Percentiles rank a stretch among this genome's conserved stretches.
Conservation (phyloP, 2,888 invertebrate genomes). For the Hydriomena furcata region DNA sequence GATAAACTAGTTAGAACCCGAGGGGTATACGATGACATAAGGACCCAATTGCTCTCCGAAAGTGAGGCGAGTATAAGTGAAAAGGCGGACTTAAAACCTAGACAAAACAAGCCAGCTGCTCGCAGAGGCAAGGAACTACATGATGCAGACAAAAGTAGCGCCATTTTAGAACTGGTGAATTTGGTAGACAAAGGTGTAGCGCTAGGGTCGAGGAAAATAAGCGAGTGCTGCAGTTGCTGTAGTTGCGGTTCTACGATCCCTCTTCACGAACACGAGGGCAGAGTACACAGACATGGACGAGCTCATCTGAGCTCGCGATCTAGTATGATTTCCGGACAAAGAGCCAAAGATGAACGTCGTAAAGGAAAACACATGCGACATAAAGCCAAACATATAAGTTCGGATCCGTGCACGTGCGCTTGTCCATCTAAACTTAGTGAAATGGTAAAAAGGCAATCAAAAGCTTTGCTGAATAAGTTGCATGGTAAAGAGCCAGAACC, state of each 20-base stretch:
- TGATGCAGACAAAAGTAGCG: conserved; percentile 39
- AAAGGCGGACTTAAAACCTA: conserved; percentile 39
- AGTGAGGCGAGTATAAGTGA: conserved; percentile 43
- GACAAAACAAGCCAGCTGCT: not conserved
- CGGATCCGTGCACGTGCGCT: conserved; percentile 61
- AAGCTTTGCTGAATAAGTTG: conserved; percentile 31
- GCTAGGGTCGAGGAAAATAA: conserved; percentile 41
- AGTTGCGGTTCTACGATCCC: conserved; percentile 45
- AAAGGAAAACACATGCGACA: conserved; percentile 27
- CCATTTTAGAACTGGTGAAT: conserved; percentile 48
- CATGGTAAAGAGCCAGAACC: conserved; percentile 19
- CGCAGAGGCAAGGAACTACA: conserved; percentile 31
- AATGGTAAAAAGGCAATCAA: conserved; percentile 6
- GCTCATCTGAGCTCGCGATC: conserved; percentile 36
- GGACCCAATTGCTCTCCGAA: conserved; percentile 50
- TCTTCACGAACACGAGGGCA: conserved; percentile 24
- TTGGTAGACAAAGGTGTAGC: conserved; percentile 51
- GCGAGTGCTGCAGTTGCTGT: conserved; percentile 59
- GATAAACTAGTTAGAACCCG: conserved; percentile 56
- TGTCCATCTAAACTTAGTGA: conserved; percentile 41
- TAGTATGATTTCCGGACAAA: conserved; percentile 36
- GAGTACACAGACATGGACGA: conserved; percentile 35
- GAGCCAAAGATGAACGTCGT: conserved; percentile 30
- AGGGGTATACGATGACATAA: conserved; percentile 58
- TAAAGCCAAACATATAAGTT: conserved; percentile 49